Base-by-base conservation (phyloP, 1,140 invertebrate species). In the Tetragonula clypearis region DNA sequence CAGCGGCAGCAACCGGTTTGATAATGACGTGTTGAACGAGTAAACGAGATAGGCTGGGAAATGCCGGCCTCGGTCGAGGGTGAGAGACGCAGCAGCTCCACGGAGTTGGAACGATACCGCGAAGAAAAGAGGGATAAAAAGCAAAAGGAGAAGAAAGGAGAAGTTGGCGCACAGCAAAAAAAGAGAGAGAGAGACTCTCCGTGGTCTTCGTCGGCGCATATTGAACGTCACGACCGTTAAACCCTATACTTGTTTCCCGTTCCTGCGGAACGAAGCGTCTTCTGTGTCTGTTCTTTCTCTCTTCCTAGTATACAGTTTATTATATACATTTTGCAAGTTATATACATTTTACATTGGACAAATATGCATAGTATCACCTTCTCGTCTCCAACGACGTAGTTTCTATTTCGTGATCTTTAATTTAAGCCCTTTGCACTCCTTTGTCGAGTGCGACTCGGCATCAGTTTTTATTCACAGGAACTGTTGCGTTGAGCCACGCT, bases 1-100 rank as follows among this genome's bases (percentile, higher is more conserved):
- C 87, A 82, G 90, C 82, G 88, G 82, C 90, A 86, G 84, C 90
- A 92, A 92, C 92, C 91, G 89, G 91, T 92, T 89, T 86, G 91
- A 90, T 92, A 92, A 93, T 93, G 89, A 92, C 88, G 87, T 56
- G 85, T 90, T 82, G 84, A 91, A 82, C 84, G 71, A 84, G 80
- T 88, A 89, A 90, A 90, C 88, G 86, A 90, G 85, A 80, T 85
- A 88, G 62, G 75, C 87, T 60, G 49, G 71, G 41, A 73, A 82
- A 77, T 72, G 41, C 55, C 23, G 83, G n/a, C 19, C 26, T 9
- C 41, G 49, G 49, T 73, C 58, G 41, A 56, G 19, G 26, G 26
- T 8, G 58, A 26, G 35, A n/a, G 66, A 21, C n/a, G 23, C 41
- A 66, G 17, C 30, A 41, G 30, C 19, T 56, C 26, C 72, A 83